These are phyloP conservation scores for Strigamia maritima DNA, from an alignment of 2,888 invertebrate species.

Conservation along the genomic window DNA sequence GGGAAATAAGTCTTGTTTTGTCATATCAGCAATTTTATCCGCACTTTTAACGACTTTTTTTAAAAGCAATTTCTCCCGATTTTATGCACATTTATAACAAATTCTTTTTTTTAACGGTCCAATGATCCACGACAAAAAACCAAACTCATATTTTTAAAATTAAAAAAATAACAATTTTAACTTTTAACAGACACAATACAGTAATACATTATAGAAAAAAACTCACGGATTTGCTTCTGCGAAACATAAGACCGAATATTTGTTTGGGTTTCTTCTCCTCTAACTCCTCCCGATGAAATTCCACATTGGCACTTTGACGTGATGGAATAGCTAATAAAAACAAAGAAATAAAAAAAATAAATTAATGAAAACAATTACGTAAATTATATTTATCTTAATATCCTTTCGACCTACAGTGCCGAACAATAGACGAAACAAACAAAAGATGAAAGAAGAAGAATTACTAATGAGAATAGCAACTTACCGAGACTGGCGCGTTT, in stretches of 20 bases:
- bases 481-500: neutral
- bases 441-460: neutral
- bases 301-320: constrained; percentile 54
- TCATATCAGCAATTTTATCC: no score
- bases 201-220: neutral
- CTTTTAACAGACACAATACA: no score
- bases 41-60: no score
- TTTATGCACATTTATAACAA: no score
- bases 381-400: no score
- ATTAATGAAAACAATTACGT: neutral
- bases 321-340: constrained; percentile 43
- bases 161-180: no score
- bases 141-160: no score
- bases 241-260: constrained; percentile 49
- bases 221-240: constrained; percentile 53
- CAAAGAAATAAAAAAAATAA: neutral
- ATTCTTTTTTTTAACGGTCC: no score
- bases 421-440: neutral
- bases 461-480: neutral
- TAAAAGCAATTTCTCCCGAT: no score
- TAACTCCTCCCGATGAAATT: constrained; percentile 56
- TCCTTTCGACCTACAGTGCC: neutral
- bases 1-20: no score
- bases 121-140: no score
- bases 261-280: constrained; percentile 57